Evolutionary conservation across 2,113 vertebrate genomes (phyloP).

Genomic region (Heterotilapia buettikoferi): DNA sequence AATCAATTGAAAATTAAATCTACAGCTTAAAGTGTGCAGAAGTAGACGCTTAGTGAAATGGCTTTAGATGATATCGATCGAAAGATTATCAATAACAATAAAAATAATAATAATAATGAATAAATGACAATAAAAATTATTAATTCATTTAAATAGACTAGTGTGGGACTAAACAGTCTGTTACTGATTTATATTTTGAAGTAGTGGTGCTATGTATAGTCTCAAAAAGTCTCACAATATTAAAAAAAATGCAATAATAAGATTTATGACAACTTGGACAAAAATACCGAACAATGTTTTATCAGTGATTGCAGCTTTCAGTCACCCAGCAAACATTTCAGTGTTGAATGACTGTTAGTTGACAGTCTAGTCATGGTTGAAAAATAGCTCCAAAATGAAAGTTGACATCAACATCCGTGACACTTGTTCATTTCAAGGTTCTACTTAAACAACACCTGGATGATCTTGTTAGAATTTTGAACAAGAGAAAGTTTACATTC

Average conservation of each 20-base stretch:
- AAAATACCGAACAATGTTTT: not conserved
- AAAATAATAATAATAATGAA: not conserved
- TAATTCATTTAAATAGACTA: not conserved
- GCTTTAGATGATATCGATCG: fast-evolving
- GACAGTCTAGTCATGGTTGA: not conserved
- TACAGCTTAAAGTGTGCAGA: not conserved
- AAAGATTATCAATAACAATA: not conserved
- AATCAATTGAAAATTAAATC: not conserved
- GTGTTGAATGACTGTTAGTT: not conserved
- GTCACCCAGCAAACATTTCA: not conserved
- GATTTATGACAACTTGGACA: not conserved
- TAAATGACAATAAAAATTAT: not conserved
- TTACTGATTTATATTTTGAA: not conserved
- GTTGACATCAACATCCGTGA: not conserved
- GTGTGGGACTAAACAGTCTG: not conserved
- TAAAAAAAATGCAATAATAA: not conserved
- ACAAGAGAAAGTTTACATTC: not conserved
- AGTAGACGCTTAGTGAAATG: not conserved
- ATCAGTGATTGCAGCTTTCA: not conserved
- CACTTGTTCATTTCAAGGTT: not conserved
- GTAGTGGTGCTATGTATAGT: not conserved
- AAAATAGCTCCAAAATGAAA: not conserved
- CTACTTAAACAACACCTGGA: not conserved
- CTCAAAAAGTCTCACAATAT: not conserved
- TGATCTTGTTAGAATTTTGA: not conserved